A percentile compares a stretch with the other conserved stretches of the same genome.
Conservation (phyloP, 2,113 vertebrate genomes). For the Mormoops blainvillei region DNA sequence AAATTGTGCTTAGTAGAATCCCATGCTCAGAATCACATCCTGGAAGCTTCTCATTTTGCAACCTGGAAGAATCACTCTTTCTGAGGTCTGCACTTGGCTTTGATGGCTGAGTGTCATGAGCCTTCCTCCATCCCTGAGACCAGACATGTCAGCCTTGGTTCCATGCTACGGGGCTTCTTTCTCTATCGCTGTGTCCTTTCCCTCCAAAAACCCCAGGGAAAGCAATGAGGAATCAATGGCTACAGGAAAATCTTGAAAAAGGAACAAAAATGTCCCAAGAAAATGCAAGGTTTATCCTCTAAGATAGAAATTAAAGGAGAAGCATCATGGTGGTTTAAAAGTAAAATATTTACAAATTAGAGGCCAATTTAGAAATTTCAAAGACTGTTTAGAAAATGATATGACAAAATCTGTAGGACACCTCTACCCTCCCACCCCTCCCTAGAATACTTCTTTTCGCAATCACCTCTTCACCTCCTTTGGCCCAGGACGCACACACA, state of each 20-base stretch:
- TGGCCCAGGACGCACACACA: neutral
- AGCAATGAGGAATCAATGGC: neutral
- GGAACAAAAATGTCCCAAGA: neutral
- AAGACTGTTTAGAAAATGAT: neutral
- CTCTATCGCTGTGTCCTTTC: neutral
- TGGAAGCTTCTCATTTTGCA: neutral
- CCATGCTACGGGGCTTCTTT: neutral
- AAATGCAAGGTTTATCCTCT: neutral
- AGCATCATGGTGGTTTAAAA: neutral
- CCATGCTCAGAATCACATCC: neutral
- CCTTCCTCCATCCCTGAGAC: neutral
- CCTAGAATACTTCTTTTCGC: neutral
- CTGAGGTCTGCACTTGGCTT: neutral
- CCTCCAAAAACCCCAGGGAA: neutral
- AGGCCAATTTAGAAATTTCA: neutral
- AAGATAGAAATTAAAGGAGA: neutral
- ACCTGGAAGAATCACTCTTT: neutral
- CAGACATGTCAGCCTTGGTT: neutral
- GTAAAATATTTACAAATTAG: neutral
- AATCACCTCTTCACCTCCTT: rapidly evolving
- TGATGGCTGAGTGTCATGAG: neutral
- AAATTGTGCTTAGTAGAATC: neutral
- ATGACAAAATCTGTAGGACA: neutral
- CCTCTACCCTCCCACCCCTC: neutral
- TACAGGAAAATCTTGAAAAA: neutral